phyloP scores from a whole-genome alignment of 2,797 vertebrate genomes.

The Sebastes cheni region DNA sequence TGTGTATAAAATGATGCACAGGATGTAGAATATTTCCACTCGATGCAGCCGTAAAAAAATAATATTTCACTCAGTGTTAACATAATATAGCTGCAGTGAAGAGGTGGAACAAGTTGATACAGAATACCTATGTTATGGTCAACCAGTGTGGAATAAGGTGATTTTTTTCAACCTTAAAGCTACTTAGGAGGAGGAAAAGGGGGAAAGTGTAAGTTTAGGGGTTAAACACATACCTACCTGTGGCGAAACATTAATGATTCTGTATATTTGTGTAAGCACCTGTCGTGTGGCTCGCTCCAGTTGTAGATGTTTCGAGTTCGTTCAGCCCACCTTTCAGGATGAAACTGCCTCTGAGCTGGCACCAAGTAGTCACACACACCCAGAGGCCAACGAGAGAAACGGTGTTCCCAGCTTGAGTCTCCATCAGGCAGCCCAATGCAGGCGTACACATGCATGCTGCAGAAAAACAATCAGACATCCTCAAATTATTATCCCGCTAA shows the following conservation, averaged over 20 bases:
- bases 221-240: background rate
- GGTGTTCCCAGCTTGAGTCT: constrained; percentile 90
- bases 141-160: background rate
- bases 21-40: background rate
- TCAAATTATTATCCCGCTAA: background rate
- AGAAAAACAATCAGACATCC: constrained; percentile 23
- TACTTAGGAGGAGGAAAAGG: background rate
- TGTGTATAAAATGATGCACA: background rate
- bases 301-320: constrained; percentile 90
- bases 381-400: constrained; percentile 91
- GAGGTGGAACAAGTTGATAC: background rate
- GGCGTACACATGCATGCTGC: constrained; percentile 89
- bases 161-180: background rate
- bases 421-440: constrained; percentile 95
- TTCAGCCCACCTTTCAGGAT: constrained; percentile 87
- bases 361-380: constrained; percentile 93
- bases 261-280: constrained; percentile 59
- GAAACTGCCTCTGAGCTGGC: constrained; percentile 81
- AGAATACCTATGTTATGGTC: background rate
- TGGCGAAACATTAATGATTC: background rate
- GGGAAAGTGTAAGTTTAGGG: background rate
- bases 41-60: background rate
- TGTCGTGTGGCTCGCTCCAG: constrained; percentile 89
- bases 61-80: background rate
- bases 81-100: background rate